These are phyloP conservation scores for Lepidurus arcticus DNA, from an alignment of 1,140 invertebrate genomes.

Conservation along the genomic window DNA sequence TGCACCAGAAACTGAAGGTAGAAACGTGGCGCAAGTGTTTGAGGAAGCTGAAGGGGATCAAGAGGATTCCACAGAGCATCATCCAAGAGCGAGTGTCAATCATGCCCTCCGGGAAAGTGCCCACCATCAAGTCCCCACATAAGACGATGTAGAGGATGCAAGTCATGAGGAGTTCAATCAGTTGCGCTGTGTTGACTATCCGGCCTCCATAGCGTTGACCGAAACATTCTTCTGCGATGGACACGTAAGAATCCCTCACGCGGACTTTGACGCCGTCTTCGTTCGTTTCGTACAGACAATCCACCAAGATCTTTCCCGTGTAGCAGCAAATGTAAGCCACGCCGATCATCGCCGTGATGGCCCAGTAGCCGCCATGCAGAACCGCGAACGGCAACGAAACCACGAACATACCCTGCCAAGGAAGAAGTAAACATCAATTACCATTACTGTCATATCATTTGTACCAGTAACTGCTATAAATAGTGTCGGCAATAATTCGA, in stretches of 20 bases:
- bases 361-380: conserved; percentile 96
- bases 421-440: no score
- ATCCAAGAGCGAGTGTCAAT: conserved; percentile 90
- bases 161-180: conserved; percentile 98
- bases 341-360: conserved; percentile 92
- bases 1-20: conserved; percentile 94
- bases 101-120: conserved; percentile 56
- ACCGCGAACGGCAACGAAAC: conserved; percentile 97
- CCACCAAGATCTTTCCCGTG: conserved; percentile 92
- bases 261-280: conserved; percentile 52
- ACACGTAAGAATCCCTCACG: conserved; percentile 89
- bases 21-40: conserved; percentile 93
- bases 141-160: conserved; percentile 98
- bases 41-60: conserved; percentile 84
- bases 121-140: conserved; percentile 90
- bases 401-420: conserved; percentile 95
- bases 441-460: no score
- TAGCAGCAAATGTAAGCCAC: conserved; percentile 99
- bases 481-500: no score
- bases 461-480: no score
- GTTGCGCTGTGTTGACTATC: conserved; percentile 90
- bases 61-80: conserved; percentile 88
- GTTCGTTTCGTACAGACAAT: conserved; percentile 85
- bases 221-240: conserved; percentile 90
- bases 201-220: conserved; percentile 78